Evolutionary conservation across 1,140 invertebrate species (phyloP), one percentile per base, ranked within the genome.

Genomic region (Lamellibrachia luymesi): DNA sequence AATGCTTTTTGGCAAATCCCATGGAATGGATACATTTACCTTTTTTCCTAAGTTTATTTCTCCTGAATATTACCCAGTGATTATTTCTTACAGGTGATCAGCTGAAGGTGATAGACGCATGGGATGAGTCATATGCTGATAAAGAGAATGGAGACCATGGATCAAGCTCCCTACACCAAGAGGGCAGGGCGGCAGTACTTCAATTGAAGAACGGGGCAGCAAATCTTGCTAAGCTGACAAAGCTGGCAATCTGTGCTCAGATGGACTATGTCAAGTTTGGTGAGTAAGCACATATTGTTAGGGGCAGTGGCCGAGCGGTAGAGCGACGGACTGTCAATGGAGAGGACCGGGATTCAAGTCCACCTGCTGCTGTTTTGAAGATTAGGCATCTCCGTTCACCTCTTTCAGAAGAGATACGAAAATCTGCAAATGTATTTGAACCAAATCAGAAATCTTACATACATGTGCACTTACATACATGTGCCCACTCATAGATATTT

Each of bases 241-340:
- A 91, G 91, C 17, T 91, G 10, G 91, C 91, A 13, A 6, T 91
- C 13, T 91, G 91, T 91, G 7, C 49, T n/a, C 49, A 51, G 49
- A 51, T 51, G 51, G 91, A 91, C 91, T 91, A 50, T n/a, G 91
- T 91, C 49, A 91, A 91, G 91, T 91, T 50, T 91, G 25, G 91
- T 91, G 49, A 50, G 91, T 50, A 22, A 50, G 4, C 27, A 13
- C n/a, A 25, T n/a, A 13, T 8, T 17, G 91, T 27, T n/a, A 25
- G 49, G 51, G 49, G 49, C 8, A 10, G 22, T 90, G 22, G 27
- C 22, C 27, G 89, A 90, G 89, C 22, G 38, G 38, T 38, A 38
- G 38, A 38, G 38, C 38, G 38, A 38, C 38, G 38, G 38, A 38
- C 38, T 38, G 38, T 38, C 38, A 38, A 1, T 38, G 1, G 38